A percentile compares a stretch with the other conserved stretches of the same genome.
These are phyloP conservation scores for Clepsis dumicolana DNA, from an alignment of 2,888 invertebrate species.

Conservation along the genomic window DNA sequence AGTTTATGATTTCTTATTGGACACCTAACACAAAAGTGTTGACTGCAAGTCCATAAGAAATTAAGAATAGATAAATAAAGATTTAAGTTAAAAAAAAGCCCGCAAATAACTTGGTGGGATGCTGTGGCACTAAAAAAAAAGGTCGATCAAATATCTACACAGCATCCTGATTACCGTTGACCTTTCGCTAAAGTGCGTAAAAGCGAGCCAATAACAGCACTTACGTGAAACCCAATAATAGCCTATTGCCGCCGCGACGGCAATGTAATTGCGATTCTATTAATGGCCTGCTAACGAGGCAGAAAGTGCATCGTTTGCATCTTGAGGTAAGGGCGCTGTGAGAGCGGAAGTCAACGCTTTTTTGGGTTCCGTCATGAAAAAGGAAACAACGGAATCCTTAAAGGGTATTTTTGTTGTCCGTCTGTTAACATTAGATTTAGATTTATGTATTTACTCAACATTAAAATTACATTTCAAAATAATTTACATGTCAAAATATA, in stretches of 20 bases:
- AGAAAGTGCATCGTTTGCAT: conserved; percentile 27
- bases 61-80: too few species aligned
- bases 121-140: too few species aligned
- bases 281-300: conserved; percentile 34
- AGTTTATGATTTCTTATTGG: too few species aligned
- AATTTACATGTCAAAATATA: too few species aligned
- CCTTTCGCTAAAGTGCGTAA: conserved; percentile 38
- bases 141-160: too few species aligned
- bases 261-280: conserved; percentile 39
- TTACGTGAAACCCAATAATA: conserved; percentile 26
- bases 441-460: too few species aligned
- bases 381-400: background rate
- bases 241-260: conserved; percentile 19
- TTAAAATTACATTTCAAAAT: too few species aligned
- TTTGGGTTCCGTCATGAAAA: background rate
- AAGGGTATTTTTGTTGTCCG: background rate
- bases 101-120: too few species aligned
- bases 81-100: too few species aligned
- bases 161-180: conserved; percentile 20
- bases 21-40: too few species aligned
- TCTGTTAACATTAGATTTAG: too few species aligned
- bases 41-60: too few species aligned
- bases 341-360: background rate
- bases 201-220: conserved; percentile 36
- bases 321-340: background rate